phyloP scores from a whole-genome alignment of 1,140 invertebrate species.

The Ctenoplectra terminalis region DNA sequence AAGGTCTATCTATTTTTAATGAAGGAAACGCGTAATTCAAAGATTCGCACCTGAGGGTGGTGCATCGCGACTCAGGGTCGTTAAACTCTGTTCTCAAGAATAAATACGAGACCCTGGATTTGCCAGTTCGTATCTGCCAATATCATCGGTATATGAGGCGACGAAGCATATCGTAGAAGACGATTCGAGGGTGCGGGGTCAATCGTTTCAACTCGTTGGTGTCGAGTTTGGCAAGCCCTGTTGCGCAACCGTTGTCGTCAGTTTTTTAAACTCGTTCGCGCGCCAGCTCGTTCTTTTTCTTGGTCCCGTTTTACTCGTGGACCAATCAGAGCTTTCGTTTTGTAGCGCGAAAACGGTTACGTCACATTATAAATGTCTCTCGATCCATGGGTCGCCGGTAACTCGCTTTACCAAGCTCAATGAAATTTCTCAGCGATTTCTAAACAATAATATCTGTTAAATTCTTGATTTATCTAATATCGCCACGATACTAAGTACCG shows the following conservation, averaged over 20 bases:
- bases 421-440: background rate
- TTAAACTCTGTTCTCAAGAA: too few species aligned
- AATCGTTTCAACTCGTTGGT: constrained; percentile 11
- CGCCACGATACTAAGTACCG: background rate
- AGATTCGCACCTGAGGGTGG: too few species aligned
- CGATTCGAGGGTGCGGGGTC: constrained; percentile 6
- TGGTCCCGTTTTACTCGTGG: too few species aligned
- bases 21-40: too few species aligned
- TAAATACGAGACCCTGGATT: too few species aligned
- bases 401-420: background rate
- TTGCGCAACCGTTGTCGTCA: background rate
- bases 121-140: background rate
- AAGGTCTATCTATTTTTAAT: too few species aligned
- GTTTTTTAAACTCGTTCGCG: background rate
- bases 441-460: background rate
- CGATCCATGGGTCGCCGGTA: background rate
- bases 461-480: background rate
- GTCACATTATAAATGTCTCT: too few species aligned
- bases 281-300: too few species aligned
- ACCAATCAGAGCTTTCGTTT: too few species aligned
- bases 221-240: constrained; percentile 14
- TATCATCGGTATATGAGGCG: background rate
- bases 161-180: background rate
- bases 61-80: too few species aligned
- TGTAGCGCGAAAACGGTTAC: too few species aligned